phyloP scores from a whole-genome alignment of 2,113 vertebrate species.

The Myotis lucifugus region DNA sequence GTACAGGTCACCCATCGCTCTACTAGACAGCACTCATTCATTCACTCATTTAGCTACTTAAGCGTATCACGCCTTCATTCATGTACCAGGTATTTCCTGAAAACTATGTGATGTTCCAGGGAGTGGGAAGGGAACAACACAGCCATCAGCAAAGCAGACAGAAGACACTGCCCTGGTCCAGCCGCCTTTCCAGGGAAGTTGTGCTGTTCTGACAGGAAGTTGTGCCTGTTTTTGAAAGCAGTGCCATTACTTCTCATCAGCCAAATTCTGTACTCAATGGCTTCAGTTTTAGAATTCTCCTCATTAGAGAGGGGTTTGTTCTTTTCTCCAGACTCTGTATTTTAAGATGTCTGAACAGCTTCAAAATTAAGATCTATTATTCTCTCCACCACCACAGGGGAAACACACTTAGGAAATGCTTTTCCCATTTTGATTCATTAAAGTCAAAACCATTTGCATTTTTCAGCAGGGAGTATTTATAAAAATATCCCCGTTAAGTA shows the following conservation, averaged over 20 bases:
- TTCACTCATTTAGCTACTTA: not conserved
- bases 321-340: not conserved
- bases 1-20: not conserved
- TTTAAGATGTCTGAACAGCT: slow-evolving; percentile 18
- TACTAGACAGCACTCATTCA: not conserved
- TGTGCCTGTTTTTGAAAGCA: not conserved
- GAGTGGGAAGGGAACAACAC: accelerated
- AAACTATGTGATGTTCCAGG: not conserved
- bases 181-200: not conserved
- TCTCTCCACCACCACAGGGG: not conserved
- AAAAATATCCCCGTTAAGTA: not conserved
- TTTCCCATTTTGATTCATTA: slow-evolving; percentile 61
- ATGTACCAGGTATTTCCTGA: not conserved
- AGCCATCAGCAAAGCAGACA: not conserved
- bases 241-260: not conserved
- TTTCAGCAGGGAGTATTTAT: not conserved
- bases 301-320: not conserved
- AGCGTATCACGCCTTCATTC: not conserved
- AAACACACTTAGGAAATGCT: slow-evolving; percentile 23
- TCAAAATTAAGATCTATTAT: slow-evolving; percentile 57
- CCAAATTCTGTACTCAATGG: not conserved
- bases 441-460: slow-evolving; percentile 46
- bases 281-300: not conserved
- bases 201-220: not conserved
- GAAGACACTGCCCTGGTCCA: not conserved